These are phyloP conservation scores for Colossoma macropomum DNA, from an alignment of 2,113 vertebrate genomes.

Conservation along the genomic window DNA sequence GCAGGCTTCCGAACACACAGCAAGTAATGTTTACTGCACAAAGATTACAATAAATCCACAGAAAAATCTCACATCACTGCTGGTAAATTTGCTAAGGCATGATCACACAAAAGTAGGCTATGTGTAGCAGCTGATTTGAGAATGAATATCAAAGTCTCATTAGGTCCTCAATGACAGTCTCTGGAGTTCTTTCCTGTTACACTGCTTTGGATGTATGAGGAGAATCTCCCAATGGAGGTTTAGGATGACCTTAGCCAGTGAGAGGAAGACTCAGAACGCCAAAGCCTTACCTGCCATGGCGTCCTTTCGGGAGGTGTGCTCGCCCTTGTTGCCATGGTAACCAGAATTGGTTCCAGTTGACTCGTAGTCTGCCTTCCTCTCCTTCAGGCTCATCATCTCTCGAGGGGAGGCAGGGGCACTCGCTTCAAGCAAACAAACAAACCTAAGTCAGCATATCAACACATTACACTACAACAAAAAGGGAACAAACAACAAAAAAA, in stretches of 20 bases:
- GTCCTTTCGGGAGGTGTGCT: slow-evolving; percentile 96
- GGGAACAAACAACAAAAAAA: slow-evolving; percentile 31
- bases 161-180: background rate
- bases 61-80: background rate
- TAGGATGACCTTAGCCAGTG: slow-evolving; percentile 22
- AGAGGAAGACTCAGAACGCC: background rate
- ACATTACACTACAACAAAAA: background rate
- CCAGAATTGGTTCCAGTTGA: slow-evolving; percentile 89
- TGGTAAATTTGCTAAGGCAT: background rate
- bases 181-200: background rate
- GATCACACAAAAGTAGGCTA: background rate
- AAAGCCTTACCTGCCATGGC: slow-evolving; percentile 85
- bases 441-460: slow-evolving; percentile 20
- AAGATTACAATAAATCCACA: background rate
- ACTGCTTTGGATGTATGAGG: background rate
- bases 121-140: background rate
- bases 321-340: slow-evolving; percentile 93
- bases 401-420: slow-evolving; percentile 96
- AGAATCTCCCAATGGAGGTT: background rate
- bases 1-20: background rate
- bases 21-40: background rate
- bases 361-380: slow-evolving; percentile 95
- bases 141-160: background rate
- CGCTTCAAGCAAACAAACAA: slow-evolving; percentile 73
- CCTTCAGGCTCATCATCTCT: slow-evolving; percentile 96